Conservation (phyloP, 2,113 vertebrate species). For the Gymnocephalus cernua region DNA sequence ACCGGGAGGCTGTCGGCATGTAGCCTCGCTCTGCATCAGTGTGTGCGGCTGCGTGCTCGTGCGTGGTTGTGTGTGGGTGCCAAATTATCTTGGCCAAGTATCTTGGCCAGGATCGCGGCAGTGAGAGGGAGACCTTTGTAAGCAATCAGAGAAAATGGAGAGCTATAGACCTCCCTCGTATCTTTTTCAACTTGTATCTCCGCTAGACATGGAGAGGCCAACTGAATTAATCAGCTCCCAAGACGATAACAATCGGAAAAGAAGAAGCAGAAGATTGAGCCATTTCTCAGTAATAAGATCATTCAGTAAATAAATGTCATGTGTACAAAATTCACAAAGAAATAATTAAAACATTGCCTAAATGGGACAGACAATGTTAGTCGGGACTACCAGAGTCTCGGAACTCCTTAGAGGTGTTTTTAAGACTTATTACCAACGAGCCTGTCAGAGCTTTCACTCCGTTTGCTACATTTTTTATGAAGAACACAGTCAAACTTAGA, state of each 20-base stretch:
- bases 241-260: constrained; percentile 51
- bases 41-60: constrained; percentile 15
- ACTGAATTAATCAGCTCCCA: constrained; percentile 75
- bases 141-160: constrained; percentile 76
- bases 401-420: constrained; percentile 56
- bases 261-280: constrained; percentile 55
- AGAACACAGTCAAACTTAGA: constrained; percentile 38
- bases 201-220: constrained; percentile 45
- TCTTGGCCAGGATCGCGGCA: constrained; percentile 58
- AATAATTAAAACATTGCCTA: constrained; percentile 41
- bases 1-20: constrained; percentile 26
- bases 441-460: constrained; percentile 37
- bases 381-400: constrained; percentile 1
- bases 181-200: constrained; percentile 59
- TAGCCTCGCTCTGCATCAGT: constrained; percentile 16
- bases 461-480: constrained; percentile 62
- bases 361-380: constrained; percentile 58
- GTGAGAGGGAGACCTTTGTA: constrained; percentile 76
- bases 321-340: constrained; percentile 21
- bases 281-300: constrained; percentile 57
- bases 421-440: constrained; percentile 28
- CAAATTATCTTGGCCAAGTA: constrained; percentile 72
- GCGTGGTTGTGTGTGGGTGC: constrained; percentile 20
- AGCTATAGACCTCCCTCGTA: constrained; percentile 60
- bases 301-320: constrained; percentile 51